These are phyloP conservation scores for Drosophila tani DNA, from an alignment of 1,140 invertebrate species.

Conservation along the genomic window DNA sequence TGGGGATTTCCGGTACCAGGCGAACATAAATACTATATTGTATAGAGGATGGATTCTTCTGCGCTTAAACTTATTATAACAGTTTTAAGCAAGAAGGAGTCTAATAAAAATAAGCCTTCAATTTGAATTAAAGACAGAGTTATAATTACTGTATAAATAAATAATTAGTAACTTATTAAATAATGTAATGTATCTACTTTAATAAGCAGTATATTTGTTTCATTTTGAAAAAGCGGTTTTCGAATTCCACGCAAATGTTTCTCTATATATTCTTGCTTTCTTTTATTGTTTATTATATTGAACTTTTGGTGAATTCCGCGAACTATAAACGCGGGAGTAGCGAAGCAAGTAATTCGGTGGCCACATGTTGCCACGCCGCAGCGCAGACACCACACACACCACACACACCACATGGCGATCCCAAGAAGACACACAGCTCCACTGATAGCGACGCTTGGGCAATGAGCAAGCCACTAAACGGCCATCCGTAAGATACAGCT, in stretches of 20 bases:
- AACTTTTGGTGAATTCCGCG: conserved; percentile 18
- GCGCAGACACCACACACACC: conserved; percentile 13
- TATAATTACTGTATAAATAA: too few relatives aligned
- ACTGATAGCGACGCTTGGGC: conserved; percentile 11
- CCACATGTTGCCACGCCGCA: conserved; percentile 38
- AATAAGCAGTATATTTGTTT: too few relatives aligned
- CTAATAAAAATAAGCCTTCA: too few relatives aligned
- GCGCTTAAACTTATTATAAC: too few relatives aligned
- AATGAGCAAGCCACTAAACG: conserved; percentile 20
- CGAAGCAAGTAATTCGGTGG: conserved; percentile 19
- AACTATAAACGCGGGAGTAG: conserved; percentile 28
- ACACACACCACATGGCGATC: conserved; percentile 23
- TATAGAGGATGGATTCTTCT: too few relatives aligned
- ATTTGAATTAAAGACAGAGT: too few relatives aligned
- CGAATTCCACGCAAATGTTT: neutral
- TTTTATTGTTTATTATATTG: neutral
- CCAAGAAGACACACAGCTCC: conserved; percentile 8
- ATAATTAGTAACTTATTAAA: too few relatives aligned
- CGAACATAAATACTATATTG: too few relatives aligned
- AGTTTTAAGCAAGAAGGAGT: too few relatives aligned
- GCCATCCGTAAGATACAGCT: conserved; percentile 31
- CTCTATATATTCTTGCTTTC: neutral
- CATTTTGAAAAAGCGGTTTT: neutral
- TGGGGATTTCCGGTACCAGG: too few relatives aligned
- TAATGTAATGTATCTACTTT: too few relatives aligned